phyloP scores from a whole-genome alignment of 2,797 vertebrate genomes.

The Peromyscus aztecus region DNA sequence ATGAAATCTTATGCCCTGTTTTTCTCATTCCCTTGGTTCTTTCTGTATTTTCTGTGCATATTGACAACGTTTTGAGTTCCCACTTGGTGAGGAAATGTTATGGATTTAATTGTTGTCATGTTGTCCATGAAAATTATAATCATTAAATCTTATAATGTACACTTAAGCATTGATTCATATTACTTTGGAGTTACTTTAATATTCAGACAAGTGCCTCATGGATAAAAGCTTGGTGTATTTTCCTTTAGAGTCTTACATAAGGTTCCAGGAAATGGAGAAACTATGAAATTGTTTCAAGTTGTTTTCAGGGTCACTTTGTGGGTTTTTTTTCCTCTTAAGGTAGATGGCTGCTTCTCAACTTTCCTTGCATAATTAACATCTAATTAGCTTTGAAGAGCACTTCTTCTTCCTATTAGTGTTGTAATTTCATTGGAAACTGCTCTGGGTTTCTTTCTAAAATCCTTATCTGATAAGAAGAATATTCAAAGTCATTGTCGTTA shows the following conservation, averaged over 20 bases:
- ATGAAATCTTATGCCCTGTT: neutral
- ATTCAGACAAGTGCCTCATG: neutral
- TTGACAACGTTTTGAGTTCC: conserved; percentile 6
- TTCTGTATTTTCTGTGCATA: neutral
- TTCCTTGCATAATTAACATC: conserved; percentile 29
- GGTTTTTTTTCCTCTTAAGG: neutral
- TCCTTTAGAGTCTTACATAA: neutral
- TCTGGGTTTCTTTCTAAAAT: neutral
- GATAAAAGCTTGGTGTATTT: conserved; percentile 13
- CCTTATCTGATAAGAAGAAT: conserved; percentile 13
- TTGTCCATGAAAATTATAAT: neutral
- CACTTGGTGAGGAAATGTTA: neutral
- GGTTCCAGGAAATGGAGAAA: conserved; percentile 30
- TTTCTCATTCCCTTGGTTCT: conserved; percentile 30
- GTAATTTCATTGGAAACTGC: neutral
- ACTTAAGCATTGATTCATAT: conserved; percentile 16
- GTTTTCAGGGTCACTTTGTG: conserved; percentile 14
- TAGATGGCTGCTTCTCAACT: neutral
- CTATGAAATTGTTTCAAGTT: conserved; percentile 19
- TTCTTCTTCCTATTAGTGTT: conserved; percentile 20
- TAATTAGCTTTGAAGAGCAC: conserved; percentile 38
- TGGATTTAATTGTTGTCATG: conserved; percentile 26
- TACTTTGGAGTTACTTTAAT: conserved; percentile 34
- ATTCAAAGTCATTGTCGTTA: neutral
- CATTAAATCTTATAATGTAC: neutral